phyloP scores from a whole-genome alignment of 1,140 invertebrate genomes.

The Ceratina australensis region DNA sequence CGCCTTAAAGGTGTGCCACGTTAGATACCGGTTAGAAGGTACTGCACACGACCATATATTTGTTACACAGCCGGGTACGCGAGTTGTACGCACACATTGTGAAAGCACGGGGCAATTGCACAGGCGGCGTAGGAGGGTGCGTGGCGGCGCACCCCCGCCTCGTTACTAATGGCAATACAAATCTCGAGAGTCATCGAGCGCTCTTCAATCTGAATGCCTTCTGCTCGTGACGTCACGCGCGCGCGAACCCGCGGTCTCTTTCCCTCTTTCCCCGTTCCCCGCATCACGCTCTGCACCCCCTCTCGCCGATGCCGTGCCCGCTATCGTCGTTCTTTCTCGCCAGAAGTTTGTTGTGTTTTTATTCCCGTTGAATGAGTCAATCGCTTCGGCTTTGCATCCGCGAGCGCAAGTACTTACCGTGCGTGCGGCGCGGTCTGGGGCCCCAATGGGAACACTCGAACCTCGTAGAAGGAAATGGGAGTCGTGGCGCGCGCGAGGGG shows the following conservation, averaged over 20 bases:
- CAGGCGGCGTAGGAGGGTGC: slow-evolving; percentile 9
- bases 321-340: background rate
- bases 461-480: slow-evolving; percentile 13
- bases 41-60: background rate
- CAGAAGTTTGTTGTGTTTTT: slow-evolving; percentile 74
- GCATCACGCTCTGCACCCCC: background rate
- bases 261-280: slow-evolving; percentile 44
- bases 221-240: slow-evolving; percentile 78
- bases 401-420: slow-evolving; percentile 35
- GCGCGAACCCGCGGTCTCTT: slow-evolving; percentile 53
- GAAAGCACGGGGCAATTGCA: slow-evolving; percentile 24
- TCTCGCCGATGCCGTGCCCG: background rate
- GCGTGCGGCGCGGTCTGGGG: background rate
- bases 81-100: slow-evolving; percentile 36
- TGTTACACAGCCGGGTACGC: slow-evolving; percentile 37
- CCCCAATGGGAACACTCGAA: slow-evolving; percentile 70
- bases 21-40: background rate
- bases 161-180: slow-evolving; percentile 80
- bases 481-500: slow-evolving; percentile 11
- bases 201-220: slow-evolving; percentile 80
- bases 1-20: slow-evolving; percentile 1
- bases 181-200: slow-evolving; percentile 79
- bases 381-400: slow-evolving; percentile 73
- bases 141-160: slow-evolving; percentile 61
- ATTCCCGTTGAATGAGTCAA: slow-evolving; percentile 77